Conservation (phyloP, 2,113 vertebrate genomes). For the Pristiophorus japonicus region DNA sequence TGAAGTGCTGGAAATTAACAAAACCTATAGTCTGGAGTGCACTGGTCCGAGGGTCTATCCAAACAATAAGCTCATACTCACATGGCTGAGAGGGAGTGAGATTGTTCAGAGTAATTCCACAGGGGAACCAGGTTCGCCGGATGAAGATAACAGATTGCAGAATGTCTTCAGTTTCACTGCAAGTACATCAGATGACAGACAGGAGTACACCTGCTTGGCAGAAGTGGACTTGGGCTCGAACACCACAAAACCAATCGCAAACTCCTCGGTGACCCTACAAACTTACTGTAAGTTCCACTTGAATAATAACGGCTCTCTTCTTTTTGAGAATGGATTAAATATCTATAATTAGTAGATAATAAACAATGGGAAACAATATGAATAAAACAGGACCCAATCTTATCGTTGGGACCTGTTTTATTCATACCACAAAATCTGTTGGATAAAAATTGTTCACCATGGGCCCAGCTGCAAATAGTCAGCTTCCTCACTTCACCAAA, state of each 20-base stretch:
- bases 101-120: not conserved
- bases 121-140: not conserved
- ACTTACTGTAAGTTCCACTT: not conserved
- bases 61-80: not conserved
- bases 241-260: not conserved
- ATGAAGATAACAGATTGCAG: not conserved
- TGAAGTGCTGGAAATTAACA: not conserved
- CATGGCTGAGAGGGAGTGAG: not conserved
- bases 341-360: no score
- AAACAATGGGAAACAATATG: no score
- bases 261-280: not conserved
- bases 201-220: slow-evolving; percentile 26
- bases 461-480: no score
- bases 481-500: no score
- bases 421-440: no score
- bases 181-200: not conserved
- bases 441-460: no score
- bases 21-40: not conserved
- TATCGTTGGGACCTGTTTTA: no score
- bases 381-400: no score
- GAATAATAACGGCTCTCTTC: no score
- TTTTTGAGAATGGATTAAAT: no score
- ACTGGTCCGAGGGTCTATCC: not conserved
- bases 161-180: not conserved
- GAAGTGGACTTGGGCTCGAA: not conserved